Evolutionary conservation across 2,888 invertebrate genomes (phyloP).

Genomic region (Acanthosoma haemorrhoidale): DNA sequence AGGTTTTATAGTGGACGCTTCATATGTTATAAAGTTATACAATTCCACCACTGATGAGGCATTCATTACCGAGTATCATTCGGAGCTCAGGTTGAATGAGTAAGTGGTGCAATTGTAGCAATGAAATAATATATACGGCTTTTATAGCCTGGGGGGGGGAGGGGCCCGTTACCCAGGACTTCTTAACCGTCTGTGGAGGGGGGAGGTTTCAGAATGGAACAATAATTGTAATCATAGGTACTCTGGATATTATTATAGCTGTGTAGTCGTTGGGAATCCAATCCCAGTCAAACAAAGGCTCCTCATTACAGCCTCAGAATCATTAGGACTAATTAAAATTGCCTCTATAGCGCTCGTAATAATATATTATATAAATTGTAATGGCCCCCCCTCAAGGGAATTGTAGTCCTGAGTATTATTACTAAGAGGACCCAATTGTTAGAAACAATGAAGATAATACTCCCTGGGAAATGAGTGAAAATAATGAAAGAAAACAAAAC

Average conservation of each 20-base stretch:
- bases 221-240: too few species aligned
- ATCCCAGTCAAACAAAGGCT: constrained; percentile 5
- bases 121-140: too few species aligned
- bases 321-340: constrained; percentile 10
- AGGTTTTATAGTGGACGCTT: too few species aligned
- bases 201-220: too few species aligned
- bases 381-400: background rate
- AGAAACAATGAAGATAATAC: background rate
- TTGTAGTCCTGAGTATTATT: background rate
- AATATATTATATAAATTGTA: constrained; percentile 27
- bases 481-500: background rate
- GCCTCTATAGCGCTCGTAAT: background rate
- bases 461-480: background rate
- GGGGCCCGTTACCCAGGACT: too few species aligned
- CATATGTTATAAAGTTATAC: too few species aligned
- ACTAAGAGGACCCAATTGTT: background rate
- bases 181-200: too few species aligned
- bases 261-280: background rate
- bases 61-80: too few species aligned
- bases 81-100: too few species aligned
- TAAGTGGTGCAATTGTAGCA: too few species aligned
- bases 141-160: too few species aligned
- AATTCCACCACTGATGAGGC: too few species aligned
- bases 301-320: background rate
- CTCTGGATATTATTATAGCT: background rate